phyloP scores from a whole-genome alignment of 2,113 vertebrate genomes.

The Cathartes aura region DNA sequence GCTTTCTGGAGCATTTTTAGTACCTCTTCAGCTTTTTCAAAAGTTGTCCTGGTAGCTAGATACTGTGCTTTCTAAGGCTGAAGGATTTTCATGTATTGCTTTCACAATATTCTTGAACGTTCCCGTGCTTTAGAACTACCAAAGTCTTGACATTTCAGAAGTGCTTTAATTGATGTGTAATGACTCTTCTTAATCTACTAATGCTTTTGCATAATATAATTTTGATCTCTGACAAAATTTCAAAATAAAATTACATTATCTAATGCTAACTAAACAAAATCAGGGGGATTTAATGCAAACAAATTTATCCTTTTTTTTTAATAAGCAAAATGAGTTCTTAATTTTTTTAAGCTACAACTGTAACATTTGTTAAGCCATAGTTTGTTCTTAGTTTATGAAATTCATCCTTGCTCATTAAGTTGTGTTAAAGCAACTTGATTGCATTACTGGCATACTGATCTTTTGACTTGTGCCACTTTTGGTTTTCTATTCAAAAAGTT shows the following conservation, averaged over 20 bases:
- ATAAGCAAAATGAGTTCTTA: background rate
- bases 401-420: background rate
- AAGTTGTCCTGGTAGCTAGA: background rate
- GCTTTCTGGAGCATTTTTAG: background rate
- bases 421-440: background rate
- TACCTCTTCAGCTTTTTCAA: background rate
- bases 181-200: background rate
- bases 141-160: background rate
- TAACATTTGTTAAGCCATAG: background rate
- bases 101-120: background rate
- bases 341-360: background rate
- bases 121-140: background rate
- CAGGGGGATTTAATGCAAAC: background rate
- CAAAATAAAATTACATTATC: background rate
- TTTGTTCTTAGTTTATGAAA: background rate
- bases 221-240: background rate
- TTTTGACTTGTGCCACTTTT: background rate
- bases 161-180: background rate
- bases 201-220: background rate
- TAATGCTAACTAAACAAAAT: background rate
- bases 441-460: background rate
- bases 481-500: background rate
- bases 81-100: background rate
- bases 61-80: background rate
- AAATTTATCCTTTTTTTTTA: background rate